A percentile compares a stretch with the other conserved stretches of the same genome.
Evolutionary conservation across 1,140 invertebrate species (phyloP).

Genomic region (Zaprionus taronus): DNA sequence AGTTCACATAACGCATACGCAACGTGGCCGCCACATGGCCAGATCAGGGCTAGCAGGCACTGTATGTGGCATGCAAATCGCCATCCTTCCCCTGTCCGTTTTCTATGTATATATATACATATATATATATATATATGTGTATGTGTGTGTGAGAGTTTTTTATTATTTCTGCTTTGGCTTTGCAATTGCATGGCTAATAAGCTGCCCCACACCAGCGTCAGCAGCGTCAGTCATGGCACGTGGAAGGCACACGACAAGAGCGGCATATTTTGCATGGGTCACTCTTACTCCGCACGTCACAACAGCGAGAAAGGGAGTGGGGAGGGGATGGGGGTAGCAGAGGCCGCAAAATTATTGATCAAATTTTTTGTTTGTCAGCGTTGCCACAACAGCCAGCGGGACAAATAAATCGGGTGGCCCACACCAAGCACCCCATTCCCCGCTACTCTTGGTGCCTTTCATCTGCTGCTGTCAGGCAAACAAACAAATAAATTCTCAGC

Average conservation of each 20-base stretch:
- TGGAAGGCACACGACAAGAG: slow-evolving; percentile 32
- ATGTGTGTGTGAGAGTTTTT: slow-evolving; percentile 13
- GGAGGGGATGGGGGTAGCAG: background rate
- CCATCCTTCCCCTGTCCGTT: background rate
- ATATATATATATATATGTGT: background rate
- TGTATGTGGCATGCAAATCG: slow-evolving; percentile 33
- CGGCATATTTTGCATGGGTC: slow-evolving; percentile 24
- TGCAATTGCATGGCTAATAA: slow-evolving; percentile 77
- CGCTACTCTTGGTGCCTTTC: background rate
- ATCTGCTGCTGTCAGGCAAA: slow-evolving; percentile 27
- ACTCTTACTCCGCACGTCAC: slow-evolving; percentile 28
- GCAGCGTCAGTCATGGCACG: slow-evolving; percentile 65
- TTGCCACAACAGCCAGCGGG: slow-evolving; percentile 57
- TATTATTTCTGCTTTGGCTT: slow-evolving; percentile 52
- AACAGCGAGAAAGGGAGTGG: background rate
- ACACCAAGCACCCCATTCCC: background rate
- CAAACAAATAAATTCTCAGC: slow-evolving; percentile 63
- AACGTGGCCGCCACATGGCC: slow-evolving; percentile 21
- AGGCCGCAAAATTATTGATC: slow-evolving; percentile 68
- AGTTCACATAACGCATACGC: slow-evolving; percentile 44
- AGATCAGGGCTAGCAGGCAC: background rate
- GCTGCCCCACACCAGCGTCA: slow-evolving; percentile 49
- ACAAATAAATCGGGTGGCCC: slow-evolving; percentile 33
- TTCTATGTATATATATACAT: no score
- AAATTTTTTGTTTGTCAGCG: slow-evolving; percentile 65